Base-by-base conservation (phyloP, 1,140 invertebrate genomes). In the Neodiprion virginianus region DNA sequence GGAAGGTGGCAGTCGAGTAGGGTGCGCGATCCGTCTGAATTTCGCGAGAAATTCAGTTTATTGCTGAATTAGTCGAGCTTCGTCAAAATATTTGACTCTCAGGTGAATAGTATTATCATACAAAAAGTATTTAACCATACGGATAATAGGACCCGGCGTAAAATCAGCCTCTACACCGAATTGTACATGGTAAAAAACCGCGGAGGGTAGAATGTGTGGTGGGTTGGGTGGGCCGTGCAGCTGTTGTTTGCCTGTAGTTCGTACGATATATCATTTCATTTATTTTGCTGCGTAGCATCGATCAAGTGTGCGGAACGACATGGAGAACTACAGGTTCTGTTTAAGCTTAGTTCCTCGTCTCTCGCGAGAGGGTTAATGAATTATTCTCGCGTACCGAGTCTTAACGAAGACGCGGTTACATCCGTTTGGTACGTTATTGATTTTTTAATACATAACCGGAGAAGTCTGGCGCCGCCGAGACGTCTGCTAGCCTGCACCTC, bases 1-100 rank as follows among this genome's bases (percentile, higher is more conserved):
- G 53, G 53, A 61, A 14, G 70, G 75, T 81, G 76, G 80, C 79
- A 79, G 82, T 83, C 66, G 48, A 69, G 71, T 75, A 74, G 76
- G 71, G 53, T 67, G 48, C 74, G 74, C 76, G 73, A 80, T 70
- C 75, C 71, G 71, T 78, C 72, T 76, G 73, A 82, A 79, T 73
- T 81, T 77, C 65, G 21, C 1, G 66, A 28, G 68, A 71, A 78
- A 77, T 76, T 77, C 72, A 74, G 74, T 65, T 49, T 70, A 72
- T 71, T 77, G 67, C 47, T 40, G 65, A 68, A 47, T 77, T 66
- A 66, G 67, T 8, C 48, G 9, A 17, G 17, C 67, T 40, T 61
- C 53, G 47, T 48, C 5, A 49, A 69, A 12, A 69, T 47, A 23
- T 47, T 21, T 23, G 67, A 21, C 14, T 23, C 11, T 12, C 67